phyloP scores from a whole-genome alignment of 1,140 invertebrate species.

The Uloborus diversus region DNA sequence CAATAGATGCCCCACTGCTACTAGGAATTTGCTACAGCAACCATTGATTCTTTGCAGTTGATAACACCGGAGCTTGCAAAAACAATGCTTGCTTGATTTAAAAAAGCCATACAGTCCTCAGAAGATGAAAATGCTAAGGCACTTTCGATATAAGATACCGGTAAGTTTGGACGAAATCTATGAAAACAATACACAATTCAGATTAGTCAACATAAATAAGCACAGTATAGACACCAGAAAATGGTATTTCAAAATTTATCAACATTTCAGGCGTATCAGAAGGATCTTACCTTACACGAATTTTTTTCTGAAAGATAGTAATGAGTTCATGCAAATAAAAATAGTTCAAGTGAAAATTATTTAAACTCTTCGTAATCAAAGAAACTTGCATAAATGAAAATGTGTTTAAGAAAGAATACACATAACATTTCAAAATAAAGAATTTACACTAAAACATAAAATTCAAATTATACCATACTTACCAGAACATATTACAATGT shows the following conservation, averaged over 20 bases:
- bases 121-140: constrained; percentile 85
- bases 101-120: constrained; percentile 86
- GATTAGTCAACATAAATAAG: constrained; percentile 61
- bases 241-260: neutral
- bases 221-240: too few species aligned
- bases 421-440: neutral
- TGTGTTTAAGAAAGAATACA: neutral
- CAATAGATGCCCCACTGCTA: too few species aligned
- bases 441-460: constrained; percentile 9
- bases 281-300: neutral
- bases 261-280: constrained; percentile 1
- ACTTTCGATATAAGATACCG: constrained; percentile 82
- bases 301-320: neutral
- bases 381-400: neutral
- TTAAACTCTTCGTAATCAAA: constrained; percentile 2
- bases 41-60: constrained; percentile 78
- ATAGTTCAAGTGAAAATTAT: constrained; percentile 31
- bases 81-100: constrained; percentile 80
- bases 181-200: constrained; percentile 70
- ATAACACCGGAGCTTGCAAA: constrained; percentile 78
- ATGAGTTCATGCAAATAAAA: constrained; percentile 55
- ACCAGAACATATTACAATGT: constrained; percentile 18
- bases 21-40: constrained; percentile 41
- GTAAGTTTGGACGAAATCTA: constrained; percentile 93
- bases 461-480: constrained; percentile 15